Conservation (phyloP, 2,797 vertebrate genomes). For the Ctenopoma kingsleyae region DNA sequence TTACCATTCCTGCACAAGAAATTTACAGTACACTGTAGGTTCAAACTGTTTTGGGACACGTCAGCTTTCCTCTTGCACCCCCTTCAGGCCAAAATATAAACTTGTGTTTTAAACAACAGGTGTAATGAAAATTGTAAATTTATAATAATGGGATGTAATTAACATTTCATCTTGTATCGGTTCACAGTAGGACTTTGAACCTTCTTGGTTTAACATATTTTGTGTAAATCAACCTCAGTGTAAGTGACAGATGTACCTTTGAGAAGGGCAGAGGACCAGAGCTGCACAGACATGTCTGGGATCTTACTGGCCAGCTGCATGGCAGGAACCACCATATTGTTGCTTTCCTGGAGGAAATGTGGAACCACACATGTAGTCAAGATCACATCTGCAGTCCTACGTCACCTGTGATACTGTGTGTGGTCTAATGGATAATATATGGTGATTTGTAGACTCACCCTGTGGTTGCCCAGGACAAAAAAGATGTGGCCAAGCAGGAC, state of each 20-base stretch:
- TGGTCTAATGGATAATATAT: background rate
- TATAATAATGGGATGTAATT: background rate
- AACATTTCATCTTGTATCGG: background rate
- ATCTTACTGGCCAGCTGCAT: conserved; percentile 96
- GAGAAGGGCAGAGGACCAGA: conserved; percentile 92
- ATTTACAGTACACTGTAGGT: background rate
- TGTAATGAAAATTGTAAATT: background rate
- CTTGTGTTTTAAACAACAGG: background rate
- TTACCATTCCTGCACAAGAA: background rate
- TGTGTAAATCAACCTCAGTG: background rate
- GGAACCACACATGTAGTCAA: background rate
- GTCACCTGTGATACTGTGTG: background rate
- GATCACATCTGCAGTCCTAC: background rate
- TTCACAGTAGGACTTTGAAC: conserved; percentile 32
- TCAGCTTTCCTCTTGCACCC: conserved; percentile 22
- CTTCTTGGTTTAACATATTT: background rate
- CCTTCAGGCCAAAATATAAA: conserved; percentile 26
- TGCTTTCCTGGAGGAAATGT: conserved; percentile 87
- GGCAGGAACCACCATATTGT: conserved; percentile 94
- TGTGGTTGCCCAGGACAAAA: conserved; percentile 93
- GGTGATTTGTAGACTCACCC: conserved; percentile 80
- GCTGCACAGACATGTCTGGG: conserved; percentile 94
- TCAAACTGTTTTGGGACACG: background rate
- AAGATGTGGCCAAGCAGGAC: conserved; percentile 94
- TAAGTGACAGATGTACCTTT: conserved; percentile 82